Base-by-base conservation (phyloP, 1,140 invertebrate species). In the Drosophila triauraria region DNA sequence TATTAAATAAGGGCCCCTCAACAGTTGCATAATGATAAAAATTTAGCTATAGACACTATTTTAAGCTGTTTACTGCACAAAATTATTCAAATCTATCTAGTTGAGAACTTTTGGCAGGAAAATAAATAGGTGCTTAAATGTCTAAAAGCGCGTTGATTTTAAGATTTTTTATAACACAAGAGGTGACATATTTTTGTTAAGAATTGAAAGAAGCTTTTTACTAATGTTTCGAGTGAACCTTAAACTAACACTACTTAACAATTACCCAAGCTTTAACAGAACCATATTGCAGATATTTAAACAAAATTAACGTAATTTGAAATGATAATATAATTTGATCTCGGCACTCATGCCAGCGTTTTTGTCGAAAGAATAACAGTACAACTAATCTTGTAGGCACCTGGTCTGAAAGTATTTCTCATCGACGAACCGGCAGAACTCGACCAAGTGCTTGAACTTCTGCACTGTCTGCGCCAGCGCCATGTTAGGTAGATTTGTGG, bases 401-500 rank as follows among this genome's bases (percentile, higher is more conserved):
- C 85, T 91, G 54, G 65, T 86, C 57, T 86, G 94, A 92, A 97
- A 97, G 93, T 96, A 97, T 92, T 95, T 95, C 80, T 94, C 94
- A 91, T 98, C 97, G 72, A 98, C 95, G 79, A 94, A 94, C 79
- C 95, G 94, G 91, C 96, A 97, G 78, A 97, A 95, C 57, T 95
- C 93, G n/a, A 97, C 94, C 12, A 98, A 94, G 75, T 95, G 95
- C 15, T 95, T 94, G 93, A 96, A 96, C 57, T 94, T 94, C 72
- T 95, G 94, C 9, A 98, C 95, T 68, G 96, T 96, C 65, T 95
- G 94, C 10, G 95, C 96, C 63, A 98, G 93, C 58, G 94, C 94
- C 82, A 95, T 96, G 65, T 96, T 96, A 1, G 97, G 97, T 6
- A 99, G 93, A 4, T 95, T 94, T 15, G 97, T 98, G 9, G 98